Percentiles rank a stretch among this genome's conserved stretches.
phyloP scores from a whole-genome alignment of 2,888 invertebrate species.

The Tenthredo amoena region DNA sequence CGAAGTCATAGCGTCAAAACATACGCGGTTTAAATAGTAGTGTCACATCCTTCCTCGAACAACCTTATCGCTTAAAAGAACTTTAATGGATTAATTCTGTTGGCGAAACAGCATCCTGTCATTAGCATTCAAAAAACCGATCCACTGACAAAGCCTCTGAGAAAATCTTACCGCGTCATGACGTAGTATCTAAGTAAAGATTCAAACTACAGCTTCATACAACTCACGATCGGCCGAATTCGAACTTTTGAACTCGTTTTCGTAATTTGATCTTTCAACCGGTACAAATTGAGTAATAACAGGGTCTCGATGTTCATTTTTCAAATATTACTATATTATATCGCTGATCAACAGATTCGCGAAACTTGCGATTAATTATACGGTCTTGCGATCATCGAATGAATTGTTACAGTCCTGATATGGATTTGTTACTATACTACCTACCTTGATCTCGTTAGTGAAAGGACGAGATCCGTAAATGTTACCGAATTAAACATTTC shows the following conservation, averaged over 20 bases:
- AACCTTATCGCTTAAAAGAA: background rate
- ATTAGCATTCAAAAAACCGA: background rate
- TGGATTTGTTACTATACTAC: background rate
- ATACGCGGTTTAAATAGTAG: background rate
- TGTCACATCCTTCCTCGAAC: conserved; percentile 29
- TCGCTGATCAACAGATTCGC: background rate
- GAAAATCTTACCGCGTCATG: background rate
- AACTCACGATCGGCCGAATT: conserved; percentile 19
- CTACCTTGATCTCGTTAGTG: conserved; percentile 3
- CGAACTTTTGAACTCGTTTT: background rate
- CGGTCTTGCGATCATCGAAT: background rate
- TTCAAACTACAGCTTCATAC: background rate
- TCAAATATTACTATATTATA: background rate
- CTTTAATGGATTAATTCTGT: conserved; percentile 25
- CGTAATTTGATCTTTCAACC: background rate
- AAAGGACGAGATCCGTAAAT: conserved; percentile 16
- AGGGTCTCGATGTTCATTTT: background rate
- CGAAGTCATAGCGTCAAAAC: background rate
- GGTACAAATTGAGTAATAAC: background rate
- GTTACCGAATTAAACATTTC: background rate
- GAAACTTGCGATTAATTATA: background rate
- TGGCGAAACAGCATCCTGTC: background rate
- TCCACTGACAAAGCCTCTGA: background rate
- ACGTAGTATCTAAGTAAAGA: background rate
- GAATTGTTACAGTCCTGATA: background rate